Base-by-base conservation (phyloP, 2,113 vertebrate species). In the Telmatochromis brichardi region DNA sequence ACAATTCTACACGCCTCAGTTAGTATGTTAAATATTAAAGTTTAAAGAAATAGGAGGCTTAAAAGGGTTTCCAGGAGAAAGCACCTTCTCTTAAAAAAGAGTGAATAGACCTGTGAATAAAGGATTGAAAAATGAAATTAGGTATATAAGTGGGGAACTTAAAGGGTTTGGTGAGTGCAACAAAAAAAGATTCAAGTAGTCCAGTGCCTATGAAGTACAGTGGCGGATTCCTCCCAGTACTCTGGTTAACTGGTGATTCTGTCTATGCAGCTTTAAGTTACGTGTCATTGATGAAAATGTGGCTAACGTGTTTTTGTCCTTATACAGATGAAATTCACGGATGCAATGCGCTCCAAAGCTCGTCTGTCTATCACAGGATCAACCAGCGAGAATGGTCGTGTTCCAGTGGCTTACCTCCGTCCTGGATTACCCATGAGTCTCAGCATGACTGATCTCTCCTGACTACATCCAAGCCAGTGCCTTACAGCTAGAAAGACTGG, bases 401-500 rank as follows among this genome's bases (percentile, higher is more conserved):
- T 98, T 97, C 96, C 98, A 91, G 97, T 98, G 97, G 97, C 98
- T 96, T 98, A 98, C 96, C 97, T 99, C 96, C 98, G 98, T 97
- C 97, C 98, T 97, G 98, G 98, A 98, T 98, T 99, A 98, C 97
- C 98, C 97, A 98, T 99, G 98, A 98, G 97, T 97, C 98, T 98
- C 98, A 98, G 98, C 97, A 97, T 99, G 98, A 98, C 98, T 97
- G 97, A 98, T 97, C 97, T 98, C 96, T 99, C 97, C 96, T 99
- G 98, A 98, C 97, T 96, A 97, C 96, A 96, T 97, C 97, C 96
- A 92, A 97, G 97, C 84, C 86, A 99, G 98, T 99, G 98, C 98
- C 98, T 99, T 99, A 99, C 97, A 98, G 96, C 97, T 84, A 53
- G 28, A 86, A 58, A 85, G 83, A 88, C 88, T 86, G 82, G 82